Base-by-base conservation (phyloP, 2,888 invertebrate genomes). In the Thecocarcelia acutangulata region DNA sequence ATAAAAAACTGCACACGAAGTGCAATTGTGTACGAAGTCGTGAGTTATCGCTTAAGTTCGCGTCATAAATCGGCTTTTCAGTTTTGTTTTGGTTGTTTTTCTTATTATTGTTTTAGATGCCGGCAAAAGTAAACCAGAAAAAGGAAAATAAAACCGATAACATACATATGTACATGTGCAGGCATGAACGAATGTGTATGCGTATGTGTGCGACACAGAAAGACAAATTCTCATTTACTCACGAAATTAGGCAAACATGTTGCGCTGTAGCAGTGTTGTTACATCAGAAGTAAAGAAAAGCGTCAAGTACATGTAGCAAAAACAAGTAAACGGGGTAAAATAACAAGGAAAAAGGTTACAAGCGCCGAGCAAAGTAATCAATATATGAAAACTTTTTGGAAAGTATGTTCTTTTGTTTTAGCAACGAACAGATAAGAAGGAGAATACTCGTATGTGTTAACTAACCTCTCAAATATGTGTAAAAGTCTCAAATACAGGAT, bases 91-190 rank as follows among this genome's bases (percentile, higher is more conserved):
- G 17, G 19, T 69, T 40, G 48, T 50, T 59, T 15, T 70, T 68
- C 50, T 33, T 73, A 19, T 77, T 66, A 63, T 80, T 70, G 69
- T 44, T 19, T 4, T 12, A 63, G 66, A 66, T 72, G 83, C 84
- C 84, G 84, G 84, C 84, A 84, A 81, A 84, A 59, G 64, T 84
- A 85, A 85, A 85, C 84, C 42, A 69, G 40, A 19, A 69, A 76
- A 46, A 52, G 59, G 21, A 69, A 69, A 52, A 52, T n/a, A 33
- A 64, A 69, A 72, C 33, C 33, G 33, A 77, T 28, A 37, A 74
- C 21, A 42, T 9, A 46, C n/a, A 15, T 44, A 1, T 33, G 33
- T 9, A 46, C n/a, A 15, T 44, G 4, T 33, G 33, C 33, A 33
- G 33, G 33, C 9, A 9, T 33, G 33, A 33, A 33, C 4, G 33